Evolutionary conservation across 2,113 vertebrate species (phyloP).

Genomic region (Malaclemys terrapin): DNA sequence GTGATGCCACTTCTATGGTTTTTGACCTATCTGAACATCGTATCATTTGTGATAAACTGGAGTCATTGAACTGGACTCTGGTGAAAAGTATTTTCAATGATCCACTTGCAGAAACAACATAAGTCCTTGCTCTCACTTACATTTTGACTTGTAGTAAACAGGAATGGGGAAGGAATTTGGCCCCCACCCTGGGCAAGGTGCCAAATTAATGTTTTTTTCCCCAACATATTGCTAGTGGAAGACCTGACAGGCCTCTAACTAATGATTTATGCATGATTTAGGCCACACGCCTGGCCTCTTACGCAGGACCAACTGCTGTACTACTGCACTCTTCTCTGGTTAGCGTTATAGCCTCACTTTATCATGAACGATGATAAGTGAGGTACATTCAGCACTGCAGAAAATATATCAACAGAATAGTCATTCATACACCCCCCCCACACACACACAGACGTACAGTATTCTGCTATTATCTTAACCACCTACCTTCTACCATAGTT

Average conservation of each 20-base stretch:
- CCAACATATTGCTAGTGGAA: neutral
- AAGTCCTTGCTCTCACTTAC: neutral
- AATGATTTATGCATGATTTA: neutral
- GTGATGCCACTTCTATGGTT: neutral
- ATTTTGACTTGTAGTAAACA: neutral
- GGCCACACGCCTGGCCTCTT: neutral
- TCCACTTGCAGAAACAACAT: neutral
- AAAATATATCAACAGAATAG: neutral
- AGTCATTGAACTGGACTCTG: constrained; percentile 11
- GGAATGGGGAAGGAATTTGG: neutral
- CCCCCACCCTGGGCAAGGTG: neutral
- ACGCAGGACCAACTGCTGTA: neutral
- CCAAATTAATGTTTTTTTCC: neutral
- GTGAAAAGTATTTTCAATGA: neutral
- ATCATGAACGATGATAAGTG: neutral
- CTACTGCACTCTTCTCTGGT: neutral
- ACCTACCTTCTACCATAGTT: neutral
- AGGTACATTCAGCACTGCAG: neutral
- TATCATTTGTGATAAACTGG: neutral
- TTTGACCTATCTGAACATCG: constrained; percentile 16
- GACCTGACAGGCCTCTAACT: neutral
- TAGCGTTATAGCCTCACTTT: neutral
- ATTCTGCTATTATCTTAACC: neutral
- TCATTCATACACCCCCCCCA: too few species aligned
- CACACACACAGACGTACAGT: neutral